Evolutionary conservation across 2,797 vertebrate species (phyloP).

Genomic region (Enteromius paludinosus): DNA sequence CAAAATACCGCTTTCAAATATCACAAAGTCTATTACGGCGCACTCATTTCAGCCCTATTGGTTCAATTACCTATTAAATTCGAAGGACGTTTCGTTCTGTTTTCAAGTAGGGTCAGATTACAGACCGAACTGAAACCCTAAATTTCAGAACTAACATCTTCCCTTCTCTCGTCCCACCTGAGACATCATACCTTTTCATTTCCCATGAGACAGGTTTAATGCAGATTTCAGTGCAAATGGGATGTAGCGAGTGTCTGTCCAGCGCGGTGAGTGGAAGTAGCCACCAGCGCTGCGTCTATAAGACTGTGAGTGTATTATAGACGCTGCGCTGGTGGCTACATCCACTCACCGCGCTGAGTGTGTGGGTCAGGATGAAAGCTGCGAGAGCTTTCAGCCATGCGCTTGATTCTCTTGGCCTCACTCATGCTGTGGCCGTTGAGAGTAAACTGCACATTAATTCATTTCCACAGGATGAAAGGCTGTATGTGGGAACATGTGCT

Average conservation of each 20-base stretch:
- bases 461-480: constrained; percentile 23
- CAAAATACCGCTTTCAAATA: constrained; percentile 72
- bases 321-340: too few species aligned
- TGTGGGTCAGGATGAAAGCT: constrained; percentile 37
- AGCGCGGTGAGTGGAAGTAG: constrained; percentile 36
- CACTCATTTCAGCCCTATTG: constrained; percentile 65
- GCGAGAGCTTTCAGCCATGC: constrained; percentile 11
- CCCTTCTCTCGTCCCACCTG: constrained; percentile 55
- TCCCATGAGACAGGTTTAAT: constrained; percentile 81
- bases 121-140: constrained; percentile 83
- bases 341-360: constrained; percentile 15
- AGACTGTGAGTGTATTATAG: background rate
- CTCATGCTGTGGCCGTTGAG: constrained; percentile 1
- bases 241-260: constrained; percentile 64
- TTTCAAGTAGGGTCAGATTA: constrained; percentile 80
- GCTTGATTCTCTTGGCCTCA: constrained; percentile 25
- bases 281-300: constrained; percentile 28
- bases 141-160: constrained; percentile 74
- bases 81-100: constrained; percentile 74
- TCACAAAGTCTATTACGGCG: constrained; percentile 74
- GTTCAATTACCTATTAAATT: constrained; percentile 71
- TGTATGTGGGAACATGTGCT: constrained; percentile 25
- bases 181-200: constrained; percentile 79
- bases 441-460: constrained; percentile 7
- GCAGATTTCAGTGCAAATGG: constrained; percentile 77